Base-by-base conservation (phyloP, 1,140 invertebrate species). In the Ectropis grisescens region DNA sequence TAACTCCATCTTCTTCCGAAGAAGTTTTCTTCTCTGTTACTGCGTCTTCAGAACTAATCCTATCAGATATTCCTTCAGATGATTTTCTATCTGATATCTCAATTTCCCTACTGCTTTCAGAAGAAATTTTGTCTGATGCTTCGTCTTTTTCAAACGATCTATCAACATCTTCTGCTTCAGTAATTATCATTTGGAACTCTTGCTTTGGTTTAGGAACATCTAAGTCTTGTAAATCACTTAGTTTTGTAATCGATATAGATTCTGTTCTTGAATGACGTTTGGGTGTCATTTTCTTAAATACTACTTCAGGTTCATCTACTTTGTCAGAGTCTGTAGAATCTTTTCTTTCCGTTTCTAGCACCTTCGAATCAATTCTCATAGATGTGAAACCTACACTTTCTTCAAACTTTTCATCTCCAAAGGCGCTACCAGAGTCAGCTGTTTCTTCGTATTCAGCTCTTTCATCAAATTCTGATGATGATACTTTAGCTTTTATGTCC, bases 1-100 rank as follows among this genome's bases (percentile, higher is more conserved):
- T n/a, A n/a, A 19, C 16, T 8, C 3, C 53, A 28, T 65, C 65
- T 41, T 82, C 76, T 47, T 81, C 76, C 7, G 74, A 79, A 12
- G 76, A 82, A n/a, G 80, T 78, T 26, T 76, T 76, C 38, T 82
- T 82, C 32, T 82, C 80, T 3, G 82, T 83, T 0, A 83, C 82
- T 12, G 70, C 82, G 43, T 82, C 80, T 68, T 83, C 82, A 0
- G 82, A 83, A 37, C 76, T 80, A 37, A 83, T 82, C 45, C 53
- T 78, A 38, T 82, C 80, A 14, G 81, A 83, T 38, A 80, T 65
- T n/a, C 67, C 79, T 39, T 83, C 82, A 2, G 82, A 83, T 30
- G 74, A 83, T 47, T 83, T 83, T 27, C 74, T 50, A 13, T 83
- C 82, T 11, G 82, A 83, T 24, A 83, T 76, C 64, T 83, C 82